Evolutionary conservation across 2,113 vertebrate species (phyloP).

Genomic region (Furnarius figulus): DNA sequence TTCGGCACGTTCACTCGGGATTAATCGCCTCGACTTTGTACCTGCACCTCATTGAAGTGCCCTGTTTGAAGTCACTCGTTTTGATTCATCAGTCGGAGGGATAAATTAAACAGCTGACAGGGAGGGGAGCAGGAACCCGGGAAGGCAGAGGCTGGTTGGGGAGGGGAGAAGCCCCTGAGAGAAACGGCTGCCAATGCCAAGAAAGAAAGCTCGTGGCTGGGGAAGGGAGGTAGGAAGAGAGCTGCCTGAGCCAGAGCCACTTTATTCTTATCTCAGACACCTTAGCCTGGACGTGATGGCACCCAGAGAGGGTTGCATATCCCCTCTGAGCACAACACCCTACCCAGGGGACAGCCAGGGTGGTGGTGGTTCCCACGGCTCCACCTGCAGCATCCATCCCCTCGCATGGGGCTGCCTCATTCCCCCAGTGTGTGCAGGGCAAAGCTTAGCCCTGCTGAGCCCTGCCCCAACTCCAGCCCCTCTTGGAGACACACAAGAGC

Average conservation of each 20-base stretch:
- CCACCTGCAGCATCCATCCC: neutral
- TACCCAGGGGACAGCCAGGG: neutral
- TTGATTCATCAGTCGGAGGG: neutral
- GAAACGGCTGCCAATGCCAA: neutral
- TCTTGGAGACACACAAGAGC: fast-evolving
- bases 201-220: neutral
- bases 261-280: neutral
- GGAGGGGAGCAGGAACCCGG: neutral
- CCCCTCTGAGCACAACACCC: neutral
- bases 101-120: conserved; percentile 35
- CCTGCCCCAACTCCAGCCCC: neutral
- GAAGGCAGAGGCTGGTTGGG: neutral
- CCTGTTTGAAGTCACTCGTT: conserved; percentile 51
- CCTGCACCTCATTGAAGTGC: conserved; percentile 39
- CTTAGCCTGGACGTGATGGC: fast-evolving
- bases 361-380: fast-evolving
- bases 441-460: neutral
- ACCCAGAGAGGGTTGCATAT: neutral
- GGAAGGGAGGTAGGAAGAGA: neutral
- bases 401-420: neutral
- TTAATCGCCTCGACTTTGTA: conserved; percentile 35
- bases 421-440: neutral
- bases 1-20: neutral
- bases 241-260: neutral
- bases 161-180: neutral